Percentiles rank a stretch among this genome's conserved stretches.
Conservation (phyloP, 2,113 vertebrate genomes). For the Ciconia maguari region DNA sequence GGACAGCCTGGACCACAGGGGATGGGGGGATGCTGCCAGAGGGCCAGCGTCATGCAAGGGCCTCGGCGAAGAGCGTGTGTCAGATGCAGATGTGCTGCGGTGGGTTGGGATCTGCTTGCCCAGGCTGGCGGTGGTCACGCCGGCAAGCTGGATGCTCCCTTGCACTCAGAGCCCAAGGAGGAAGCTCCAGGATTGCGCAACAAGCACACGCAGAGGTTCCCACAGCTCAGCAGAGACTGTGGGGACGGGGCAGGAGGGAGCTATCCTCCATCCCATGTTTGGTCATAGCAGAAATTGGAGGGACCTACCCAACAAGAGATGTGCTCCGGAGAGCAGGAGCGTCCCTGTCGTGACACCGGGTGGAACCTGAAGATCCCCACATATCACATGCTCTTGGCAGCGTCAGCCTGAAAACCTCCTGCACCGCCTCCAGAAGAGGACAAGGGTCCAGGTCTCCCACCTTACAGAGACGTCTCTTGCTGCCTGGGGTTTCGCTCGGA, state of each 20-base stretch:
- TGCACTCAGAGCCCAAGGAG: conserved; percentile 56
- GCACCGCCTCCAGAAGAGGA: background rate
- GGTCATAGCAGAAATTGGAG: background rate
- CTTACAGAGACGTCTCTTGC: background rate
- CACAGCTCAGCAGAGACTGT: conserved; percentile 46
- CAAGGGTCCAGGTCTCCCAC: background rate
- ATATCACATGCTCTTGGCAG: background rate
- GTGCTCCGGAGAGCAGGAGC: background rate
- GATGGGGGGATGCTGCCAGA: conserved; percentile 4
- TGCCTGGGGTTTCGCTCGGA: background rate
- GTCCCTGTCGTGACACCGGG: background rate
- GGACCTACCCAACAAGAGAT: background rate
- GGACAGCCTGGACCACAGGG: conserved; percentile 24
- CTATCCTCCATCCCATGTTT: background rate
- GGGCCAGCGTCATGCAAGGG: background rate
- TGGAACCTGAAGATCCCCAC: background rate
- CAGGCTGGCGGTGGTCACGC: conserved; percentile 56
- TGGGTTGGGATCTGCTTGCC: background rate
- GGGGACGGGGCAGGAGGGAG: background rate
- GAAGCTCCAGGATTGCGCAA: conserved; percentile 72
- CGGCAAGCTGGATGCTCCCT: conserved; percentile 52
- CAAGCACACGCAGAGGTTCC: conserved; percentile 60
- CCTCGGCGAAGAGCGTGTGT: background rate
- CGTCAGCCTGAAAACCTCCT: background rate
- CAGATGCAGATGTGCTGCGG: background rate